Base-by-base conservation (phyloP, 2,113 vertebrate species). In the Martes martes region DNA sequence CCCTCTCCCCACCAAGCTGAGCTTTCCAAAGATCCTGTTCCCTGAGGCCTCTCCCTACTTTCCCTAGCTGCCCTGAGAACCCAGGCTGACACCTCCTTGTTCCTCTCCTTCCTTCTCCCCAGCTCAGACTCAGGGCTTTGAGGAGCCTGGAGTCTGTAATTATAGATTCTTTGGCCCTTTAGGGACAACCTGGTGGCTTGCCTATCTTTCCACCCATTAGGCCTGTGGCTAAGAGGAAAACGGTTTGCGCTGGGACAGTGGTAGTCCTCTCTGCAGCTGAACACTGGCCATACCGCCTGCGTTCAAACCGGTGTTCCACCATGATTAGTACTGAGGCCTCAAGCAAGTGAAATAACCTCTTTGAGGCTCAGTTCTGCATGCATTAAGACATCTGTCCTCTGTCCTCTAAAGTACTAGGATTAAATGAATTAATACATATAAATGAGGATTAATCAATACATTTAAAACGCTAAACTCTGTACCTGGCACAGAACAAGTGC, bases 401-500 rank as follows among this genome's bases (percentile, higher is more conserved):
- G 19, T 45, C 67, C 28, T 59, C 55, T 26, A 39, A 21, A 55
- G 57, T 26, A 36, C 61, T 50, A 65, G 83, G 57, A 89, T 84
- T 84, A 85, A 69, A 95, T 55, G 24, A 63, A n/a, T 47, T 36
- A 50, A 82, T 33, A 69, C 52, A 45, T 50, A 28, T 18, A 92
- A 39, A 15, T 7, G 6, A 89, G 26, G 52, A 89, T 73, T 83
- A 76, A 55, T 33, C 87, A 76, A 82, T 76, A 71, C 2, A 3
- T 87, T 83, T 76, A 81, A 90, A 95, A 85, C 1, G 50, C 73
- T 92, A 31, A 94, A 39, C 36, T 81, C 74, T 28, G 63, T 80
- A 82, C 42, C 24, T 65, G 45, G 92, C 74, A 76, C 52, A 42
- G 21, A 89, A 23, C 39, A 61, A 78, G 69, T 47, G 63, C 89